Evolutionary conservation across 2,888 invertebrate genomes (phyloP), one percentile per base, ranked within the genome.

Genomic region (Enoplolaimus lenunculus): DNA sequence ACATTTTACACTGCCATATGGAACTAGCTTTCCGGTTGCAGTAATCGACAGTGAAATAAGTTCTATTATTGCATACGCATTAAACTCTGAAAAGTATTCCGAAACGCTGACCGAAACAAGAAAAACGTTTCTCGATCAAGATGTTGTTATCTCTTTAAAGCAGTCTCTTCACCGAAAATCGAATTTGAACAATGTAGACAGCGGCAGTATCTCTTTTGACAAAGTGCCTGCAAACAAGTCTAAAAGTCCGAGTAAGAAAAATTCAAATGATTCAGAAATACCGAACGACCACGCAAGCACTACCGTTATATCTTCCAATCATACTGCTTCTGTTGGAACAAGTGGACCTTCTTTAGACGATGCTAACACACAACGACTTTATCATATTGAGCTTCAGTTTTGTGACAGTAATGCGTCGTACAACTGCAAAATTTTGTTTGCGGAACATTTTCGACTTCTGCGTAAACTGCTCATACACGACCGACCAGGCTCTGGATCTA

Each of bases 361-460:
- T 34, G n/a, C 34, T 3, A 13, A 29, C 3, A 59, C 67, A 33
- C n/a, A 29, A 69, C 72, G 3, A 2, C 71, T 62, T 1, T 75
- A 77, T 70, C 78, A 83, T 73, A 76, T 84, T 59, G 84, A 85
- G 78, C 78, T 85, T 16, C 83, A 84, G 74, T 85, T 85, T 76
- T 78, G 78, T 59, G 89, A 89, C 77, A 81, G 83, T 1, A 85
- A 85, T 21, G 87, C 91, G 60, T 33, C 34, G 7, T 90, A 95
- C 76, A 89, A 89, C 75, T 95, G 95, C 77, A 79, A 80, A 87
- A 80, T 83, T n/a, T 85, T 84, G 75, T 93, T 90, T 84, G 93
- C 94, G 35, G 88, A 90, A 70, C 90, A 93, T 81, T 98, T 98
- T 83, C 88, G 90, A 70, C 85, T 87, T 62, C 84, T 98, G 71